Percentiles rank a stretch among this genome's conserved stretches.
Conservation (phyloP, 2,113 vertebrate species). For the Thermophis baileyi region DNA sequence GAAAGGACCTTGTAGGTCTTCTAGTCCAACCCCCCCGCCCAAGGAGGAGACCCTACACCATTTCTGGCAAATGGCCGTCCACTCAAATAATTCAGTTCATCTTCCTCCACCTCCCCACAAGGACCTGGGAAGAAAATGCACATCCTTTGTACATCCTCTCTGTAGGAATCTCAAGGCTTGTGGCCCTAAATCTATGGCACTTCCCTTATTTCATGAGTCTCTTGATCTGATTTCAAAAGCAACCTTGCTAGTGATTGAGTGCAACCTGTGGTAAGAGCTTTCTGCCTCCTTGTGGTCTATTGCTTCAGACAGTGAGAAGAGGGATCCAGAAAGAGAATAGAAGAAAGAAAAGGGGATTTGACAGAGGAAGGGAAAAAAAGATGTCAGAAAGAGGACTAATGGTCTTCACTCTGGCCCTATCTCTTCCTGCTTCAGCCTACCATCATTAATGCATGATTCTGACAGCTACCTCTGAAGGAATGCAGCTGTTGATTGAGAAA, state of each 20-base stretch:
- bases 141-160: background rate
- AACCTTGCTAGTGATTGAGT: background rate
- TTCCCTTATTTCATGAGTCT: background rate
- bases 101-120: no score
- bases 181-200: background rate
- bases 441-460: background rate
- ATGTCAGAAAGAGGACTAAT: background rate
- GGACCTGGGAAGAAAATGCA: background rate
- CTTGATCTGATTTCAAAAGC: background rate
- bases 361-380: background rate
- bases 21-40: no score
- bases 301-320: background rate
- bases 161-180: background rate
- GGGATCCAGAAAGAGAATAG: background rate
- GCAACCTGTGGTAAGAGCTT: background rate
- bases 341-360: background rate
- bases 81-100: background rate
- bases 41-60: no score
- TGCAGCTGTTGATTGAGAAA: background rate
- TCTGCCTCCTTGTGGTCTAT: background rate
- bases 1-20: no score
- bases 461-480: background rate
- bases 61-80: no score
- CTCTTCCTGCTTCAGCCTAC: background rate
- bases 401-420: background rate